phyloP scores from a whole-genome alignment of 2,888 invertebrate genomes.

The Serripes groenlandicus region DNA sequence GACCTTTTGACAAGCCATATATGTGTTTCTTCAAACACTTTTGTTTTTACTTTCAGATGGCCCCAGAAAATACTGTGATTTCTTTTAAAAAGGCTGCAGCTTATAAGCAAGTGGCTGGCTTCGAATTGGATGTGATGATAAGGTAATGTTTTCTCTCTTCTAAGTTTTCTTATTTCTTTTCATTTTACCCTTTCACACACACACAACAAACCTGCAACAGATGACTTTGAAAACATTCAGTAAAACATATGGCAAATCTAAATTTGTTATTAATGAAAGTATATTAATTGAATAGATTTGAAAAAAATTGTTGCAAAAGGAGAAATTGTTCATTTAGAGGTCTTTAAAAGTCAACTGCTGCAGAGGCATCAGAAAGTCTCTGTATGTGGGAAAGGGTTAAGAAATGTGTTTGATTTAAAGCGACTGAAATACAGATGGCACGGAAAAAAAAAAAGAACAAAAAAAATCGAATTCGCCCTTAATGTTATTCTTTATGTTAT shows the following conservation, averaged over 20 bases:
- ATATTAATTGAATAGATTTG: too few species aligned
- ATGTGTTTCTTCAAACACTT: background rate
- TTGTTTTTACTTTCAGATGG: conserved; percentile 80
- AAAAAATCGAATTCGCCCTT: too few species aligned
- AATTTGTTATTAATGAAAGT: too few species aligned
- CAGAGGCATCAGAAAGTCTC: too few species aligned
- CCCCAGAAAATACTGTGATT: conserved; percentile 84
- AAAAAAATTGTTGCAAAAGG: background rate
- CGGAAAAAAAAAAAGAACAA: too few species aligned
- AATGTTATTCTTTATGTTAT: too few species aligned
- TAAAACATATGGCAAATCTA: too few species aligned
- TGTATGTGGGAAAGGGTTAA: too few species aligned
- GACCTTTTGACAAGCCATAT: too few species aligned
- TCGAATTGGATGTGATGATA: conserved; percentile 80
- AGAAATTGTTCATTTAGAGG: background rate
- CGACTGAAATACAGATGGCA: too few species aligned
- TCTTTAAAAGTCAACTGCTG: background rate
- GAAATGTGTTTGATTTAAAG: too few species aligned
- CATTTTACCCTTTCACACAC: background rate
- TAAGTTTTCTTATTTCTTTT: background rate
- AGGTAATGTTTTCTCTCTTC: conserved; percentile 65
- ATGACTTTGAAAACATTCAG: background rate
- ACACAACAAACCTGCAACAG: background rate
- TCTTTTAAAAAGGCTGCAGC: conserved; percentile 77
- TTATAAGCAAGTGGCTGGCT: conserved; percentile 68